Evolutionary conservation across 2,888 invertebrate genomes (phyloP).

Genomic region (Trisateles emortualis): DNA sequence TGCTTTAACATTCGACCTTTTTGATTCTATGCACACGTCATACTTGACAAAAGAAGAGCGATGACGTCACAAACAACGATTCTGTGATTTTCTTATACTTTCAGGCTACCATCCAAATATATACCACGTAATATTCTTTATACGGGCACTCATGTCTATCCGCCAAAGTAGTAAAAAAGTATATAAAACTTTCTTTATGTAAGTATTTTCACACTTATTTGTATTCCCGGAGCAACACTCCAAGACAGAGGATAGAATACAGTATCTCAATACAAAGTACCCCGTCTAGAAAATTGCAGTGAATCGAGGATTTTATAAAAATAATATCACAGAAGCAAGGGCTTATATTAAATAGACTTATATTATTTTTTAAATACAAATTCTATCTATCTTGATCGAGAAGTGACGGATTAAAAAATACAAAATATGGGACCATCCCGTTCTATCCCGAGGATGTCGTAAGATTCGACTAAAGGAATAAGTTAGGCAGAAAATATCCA

Average conservation of each 20-base stretch:
- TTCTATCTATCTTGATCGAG: too few species aligned
- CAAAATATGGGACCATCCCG: too few species aligned
- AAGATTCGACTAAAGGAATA: too few species aligned
- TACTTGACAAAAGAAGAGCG: too few species aligned
- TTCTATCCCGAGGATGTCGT: too few species aligned
- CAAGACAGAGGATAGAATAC: conserved; percentile 15
- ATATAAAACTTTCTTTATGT: conserved; percentile 39
- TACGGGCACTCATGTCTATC: conserved; percentile 29
- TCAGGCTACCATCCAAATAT: conserved; percentile 20
- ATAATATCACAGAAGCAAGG: background rate
- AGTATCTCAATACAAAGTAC: conserved; percentile 12
- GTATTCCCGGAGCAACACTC: conserved; percentile 29
- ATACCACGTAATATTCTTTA: conserved; percentile 24
- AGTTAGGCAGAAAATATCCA: too few species aligned
- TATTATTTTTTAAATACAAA: too few species aligned
- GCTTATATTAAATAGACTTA: too few species aligned
- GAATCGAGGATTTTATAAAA: conserved; percentile 5
- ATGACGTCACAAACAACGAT: background rate
- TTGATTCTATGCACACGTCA: too few species aligned
- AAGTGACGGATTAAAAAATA: too few species aligned
- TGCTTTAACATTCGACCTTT: too few species aligned
- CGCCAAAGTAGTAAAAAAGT: conserved; percentile 37
- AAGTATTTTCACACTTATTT: conserved; percentile 40
- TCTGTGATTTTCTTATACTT: conserved; percentile 4
- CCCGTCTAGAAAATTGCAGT: background rate